Base-by-base conservation (phyloP, 2,888 invertebrate species). In the Halocaridina rubra region DNA sequence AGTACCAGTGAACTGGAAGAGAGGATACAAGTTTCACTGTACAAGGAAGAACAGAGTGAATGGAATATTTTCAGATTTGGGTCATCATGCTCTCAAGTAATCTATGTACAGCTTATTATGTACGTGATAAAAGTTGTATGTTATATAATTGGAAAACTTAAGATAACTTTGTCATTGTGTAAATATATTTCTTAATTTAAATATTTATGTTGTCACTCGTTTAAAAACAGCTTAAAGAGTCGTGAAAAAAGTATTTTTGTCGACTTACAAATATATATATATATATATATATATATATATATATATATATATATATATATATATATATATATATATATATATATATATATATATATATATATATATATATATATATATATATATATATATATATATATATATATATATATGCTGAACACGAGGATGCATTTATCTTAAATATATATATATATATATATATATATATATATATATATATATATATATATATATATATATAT, bases 321-420 rank as follows among this genome's bases (percentile, higher is more conserved):
- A 53, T 53, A 53, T 53, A 53, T 53, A 53, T 53, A 53, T 53
- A 53, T 53, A 53, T 53, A 53, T 53, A 53, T 53, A 53, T 72
- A 4, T 72, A 33, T 72, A 72, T 72, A 72, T 72, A 72, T 72
- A 72, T 33, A 72, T 72, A 72, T 72, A 72, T 75, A 75, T 57
- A 75, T 53, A 53, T 75, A 57, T 75, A 53, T 75, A 57, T 75
- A 53, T 75, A 57, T 75, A 24, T 53, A 53, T 53, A 24, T 75
- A 53, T 75, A 75, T 75, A 75, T 57, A 75, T 75, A 53, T 27
- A 57, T 53, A 75, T 57, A 57, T 57, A 53, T 75, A 57, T 53
- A 75, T 57, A 57, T 75, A 33, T 24, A 19, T 33, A 19, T 32
- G 4, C 13, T 69, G 27, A 8, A 13, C 8, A 69, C 24, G 7